Evolutionary conservation across 2,113 vertebrate genomes (phyloP).

Genomic region (Leucoraja erinaceus): DNA sequence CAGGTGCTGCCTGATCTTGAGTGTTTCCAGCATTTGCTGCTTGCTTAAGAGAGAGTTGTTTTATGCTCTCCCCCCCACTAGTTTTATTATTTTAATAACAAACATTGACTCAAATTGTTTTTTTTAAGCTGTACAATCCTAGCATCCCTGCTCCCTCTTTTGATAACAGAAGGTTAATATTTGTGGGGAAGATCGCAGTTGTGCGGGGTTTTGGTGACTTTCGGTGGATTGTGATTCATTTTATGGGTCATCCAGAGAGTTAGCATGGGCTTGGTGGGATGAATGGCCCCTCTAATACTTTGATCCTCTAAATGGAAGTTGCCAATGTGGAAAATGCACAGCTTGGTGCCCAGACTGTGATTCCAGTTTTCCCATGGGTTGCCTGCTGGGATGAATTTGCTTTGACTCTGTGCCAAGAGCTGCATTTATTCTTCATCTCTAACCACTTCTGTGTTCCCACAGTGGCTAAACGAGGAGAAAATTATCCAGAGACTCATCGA

Average conservation of each 20-base stretch:
- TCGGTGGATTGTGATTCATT: neutral
- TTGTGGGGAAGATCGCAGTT: too few species aligned
- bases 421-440: neutral
- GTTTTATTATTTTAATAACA: too few species aligned
- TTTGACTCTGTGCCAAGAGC: neutral
- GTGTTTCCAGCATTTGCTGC: too few species aligned
- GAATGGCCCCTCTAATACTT: neutral
- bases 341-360: neutral
- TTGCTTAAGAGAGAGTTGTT: too few species aligned
- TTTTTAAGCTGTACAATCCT: too few species aligned
- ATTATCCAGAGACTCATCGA: conserved; percentile 59
- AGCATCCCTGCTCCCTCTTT: too few species aligned
- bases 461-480: conserved; percentile 65
- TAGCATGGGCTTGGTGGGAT: neutral
- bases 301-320: neutral
- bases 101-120: too few species aligned
- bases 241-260: neutral
- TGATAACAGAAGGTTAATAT: too few species aligned
- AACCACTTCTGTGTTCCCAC: conserved; percentile 7
- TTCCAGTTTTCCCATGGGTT: neutral
- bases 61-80: too few species aligned
- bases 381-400: neutral
- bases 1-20: too few species aligned
- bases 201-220: neutral
- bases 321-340: neutral